Percentiles rank a stretch among this genome's conserved stretches.
These are phyloP conservation scores for Alexandromys fortis DNA, from an alignment of 2,113 vertebrate species.

Conservation along the genomic window DNA sequence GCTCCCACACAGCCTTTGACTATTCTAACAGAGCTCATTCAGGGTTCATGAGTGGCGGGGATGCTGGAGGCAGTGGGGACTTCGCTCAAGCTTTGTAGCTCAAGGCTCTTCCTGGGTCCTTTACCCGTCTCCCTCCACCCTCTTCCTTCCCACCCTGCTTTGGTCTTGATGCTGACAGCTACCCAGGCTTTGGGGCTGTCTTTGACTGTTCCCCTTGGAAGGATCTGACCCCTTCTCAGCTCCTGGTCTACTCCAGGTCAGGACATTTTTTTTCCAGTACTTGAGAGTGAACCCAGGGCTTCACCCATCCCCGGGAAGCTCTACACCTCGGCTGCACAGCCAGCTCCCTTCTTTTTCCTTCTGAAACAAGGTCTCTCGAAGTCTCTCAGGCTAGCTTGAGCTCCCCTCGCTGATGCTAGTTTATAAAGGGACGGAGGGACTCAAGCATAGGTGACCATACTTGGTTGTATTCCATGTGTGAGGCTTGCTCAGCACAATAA, in stretches of 20 bases:
- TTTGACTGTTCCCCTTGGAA: background rate
- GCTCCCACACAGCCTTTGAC: background rate
- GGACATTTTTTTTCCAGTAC: background rate
- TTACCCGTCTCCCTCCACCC: background rate
- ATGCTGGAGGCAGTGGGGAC: background rate
- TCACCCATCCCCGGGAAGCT: background rate
- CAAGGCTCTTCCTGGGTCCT: background rate
- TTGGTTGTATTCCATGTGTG: background rate
- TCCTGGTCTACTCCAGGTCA: background rate
- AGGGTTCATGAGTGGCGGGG: background rate
- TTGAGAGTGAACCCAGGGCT: background rate
- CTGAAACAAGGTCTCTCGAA: background rate
- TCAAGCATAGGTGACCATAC: background rate
- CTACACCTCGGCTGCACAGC: background rate
- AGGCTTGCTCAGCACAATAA: background rate
- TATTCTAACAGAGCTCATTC: accelerated
- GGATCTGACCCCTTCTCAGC: background rate
- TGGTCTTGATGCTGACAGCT: background rate
- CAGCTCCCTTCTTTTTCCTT: background rate
- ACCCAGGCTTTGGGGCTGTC: background rate
- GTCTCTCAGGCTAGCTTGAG: background rate
- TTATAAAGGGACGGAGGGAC: background rate
- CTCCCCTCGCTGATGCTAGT: background rate
- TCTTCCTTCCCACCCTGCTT: background rate
- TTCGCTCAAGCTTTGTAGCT: background rate